Conservation (phyloP, 1,140 invertebrate species). For the Drosophila eugracilis region DNA sequence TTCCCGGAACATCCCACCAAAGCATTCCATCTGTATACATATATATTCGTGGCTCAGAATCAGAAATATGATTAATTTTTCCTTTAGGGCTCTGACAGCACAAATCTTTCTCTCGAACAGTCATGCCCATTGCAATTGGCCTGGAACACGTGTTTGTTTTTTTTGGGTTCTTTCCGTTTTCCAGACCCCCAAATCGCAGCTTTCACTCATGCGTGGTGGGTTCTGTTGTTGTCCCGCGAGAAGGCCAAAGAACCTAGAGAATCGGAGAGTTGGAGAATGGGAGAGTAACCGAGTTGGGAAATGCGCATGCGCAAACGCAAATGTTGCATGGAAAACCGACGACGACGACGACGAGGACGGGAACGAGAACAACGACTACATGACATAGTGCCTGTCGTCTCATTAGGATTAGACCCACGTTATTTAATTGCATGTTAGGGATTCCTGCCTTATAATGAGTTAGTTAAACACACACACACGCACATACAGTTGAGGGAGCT, state of each 20-base stretch:
- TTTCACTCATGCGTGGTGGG: conserved; percentile 76
- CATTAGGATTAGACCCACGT: conserved; percentile 83
- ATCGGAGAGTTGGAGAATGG: neutral
- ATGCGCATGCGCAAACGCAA: conserved; percentile 76
- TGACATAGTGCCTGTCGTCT: conserved; percentile 82
- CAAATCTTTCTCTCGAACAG: conserved; percentile 30
- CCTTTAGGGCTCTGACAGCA: conserved; percentile 63
- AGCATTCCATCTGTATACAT: conserved; percentile 54
- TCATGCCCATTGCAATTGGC: conserved; percentile 75
- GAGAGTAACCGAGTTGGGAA: conserved; percentile 28
- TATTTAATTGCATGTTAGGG: conserved; percentile 83
- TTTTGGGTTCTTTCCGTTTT: conserved; percentile 10
- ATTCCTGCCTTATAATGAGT: conserved; percentile 82
- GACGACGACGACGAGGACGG: too few relatives aligned
- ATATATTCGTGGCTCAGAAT: conserved; percentile 64
- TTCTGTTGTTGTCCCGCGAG: conserved; percentile 7
- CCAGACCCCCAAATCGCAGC: conserved; percentile 69
- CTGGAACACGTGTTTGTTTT: conserved; percentile 67
- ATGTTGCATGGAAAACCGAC: conserved; percentile 66
- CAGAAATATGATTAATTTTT: conserved; percentile 78
- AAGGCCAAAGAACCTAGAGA: neutral
- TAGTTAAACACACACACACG: conserved; percentile 79
- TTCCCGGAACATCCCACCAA: conserved; percentile 41
- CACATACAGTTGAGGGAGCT: conserved; percentile 10
- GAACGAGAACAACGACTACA: conserved; percentile 60